Evolutionary conservation across 2,888 invertebrate genomes (phyloP).

Genomic region (Lydus trimaculatus): DNA sequence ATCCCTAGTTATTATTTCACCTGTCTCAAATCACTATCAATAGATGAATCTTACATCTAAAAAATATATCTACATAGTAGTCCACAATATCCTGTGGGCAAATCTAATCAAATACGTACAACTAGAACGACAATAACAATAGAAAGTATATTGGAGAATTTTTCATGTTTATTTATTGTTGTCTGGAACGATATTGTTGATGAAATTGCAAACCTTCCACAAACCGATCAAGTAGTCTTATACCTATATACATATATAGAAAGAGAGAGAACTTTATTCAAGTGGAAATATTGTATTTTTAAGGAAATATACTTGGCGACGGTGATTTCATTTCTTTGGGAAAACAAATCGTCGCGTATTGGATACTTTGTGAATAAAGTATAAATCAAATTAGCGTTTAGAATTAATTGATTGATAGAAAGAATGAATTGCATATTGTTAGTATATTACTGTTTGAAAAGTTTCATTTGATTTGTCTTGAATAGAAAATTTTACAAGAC

Average conservation of each 20-base stretch:
- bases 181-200: background rate
- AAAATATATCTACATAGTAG: slow-evolving; percentile 42
- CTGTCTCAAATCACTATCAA: slow-evolving; percentile 47
- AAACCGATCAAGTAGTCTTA: background rate
- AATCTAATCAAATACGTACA: slow-evolving; percentile 50
- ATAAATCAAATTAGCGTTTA: too few relatives aligned
- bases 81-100: slow-evolving; percentile 35
- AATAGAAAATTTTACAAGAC: too few relatives aligned
- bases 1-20: background rate
- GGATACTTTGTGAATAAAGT: too few relatives aligned
- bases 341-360: background rate
- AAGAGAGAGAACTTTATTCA: background rate
- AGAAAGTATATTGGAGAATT: background rate
- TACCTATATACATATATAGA: background rate
- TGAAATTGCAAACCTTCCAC: background rate
- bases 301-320: background rate
- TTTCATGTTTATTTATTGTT: background rate
- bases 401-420: too few relatives aligned
- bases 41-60: slow-evolving; percentile 49
- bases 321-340: background rate
- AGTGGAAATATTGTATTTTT: background rate
- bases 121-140: slow-evolving; percentile 18
- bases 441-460: too few relatives aligned
- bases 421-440: too few relatives aligned
- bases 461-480: too few relatives aligned